These are phyloP conservation scores for Prosopocoilus inquinatus DNA, from an alignment of 2,888 invertebrate genomes.

Conservation along the genomic window DNA sequence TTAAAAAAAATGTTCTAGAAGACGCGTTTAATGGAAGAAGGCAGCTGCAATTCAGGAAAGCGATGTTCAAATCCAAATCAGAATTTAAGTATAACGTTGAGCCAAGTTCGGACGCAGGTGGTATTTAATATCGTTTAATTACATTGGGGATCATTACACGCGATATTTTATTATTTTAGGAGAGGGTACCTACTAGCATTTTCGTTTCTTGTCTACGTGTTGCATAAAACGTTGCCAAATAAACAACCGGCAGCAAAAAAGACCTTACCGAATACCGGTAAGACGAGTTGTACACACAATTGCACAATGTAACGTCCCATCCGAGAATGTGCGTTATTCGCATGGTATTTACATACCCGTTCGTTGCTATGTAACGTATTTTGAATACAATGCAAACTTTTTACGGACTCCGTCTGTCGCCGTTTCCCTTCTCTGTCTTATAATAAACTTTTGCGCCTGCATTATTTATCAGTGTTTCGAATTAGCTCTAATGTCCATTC, in stretches of 20 bases:
- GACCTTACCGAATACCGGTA: slow-evolving; percentile 29
- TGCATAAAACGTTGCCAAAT: slow-evolving; percentile 17
- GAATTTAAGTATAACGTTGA: slow-evolving; percentile 29
- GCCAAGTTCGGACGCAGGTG: slow-evolving; percentile 26
- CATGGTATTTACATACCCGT: slow-evolving; percentile 29
- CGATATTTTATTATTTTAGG: background rate
- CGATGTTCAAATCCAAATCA: slow-evolving; percentile 20
- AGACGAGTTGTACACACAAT: slow-evolving; percentile 30
- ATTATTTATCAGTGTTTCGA: slow-evolving; percentile 26
- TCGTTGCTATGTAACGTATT: slow-evolving; percentile 30
- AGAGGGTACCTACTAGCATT: slow-evolving; percentile 9
- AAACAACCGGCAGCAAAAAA: slow-evolving; percentile 6
- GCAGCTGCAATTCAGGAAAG: background rate
- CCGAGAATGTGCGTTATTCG: slow-evolving; percentile 29
- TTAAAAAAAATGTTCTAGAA: too few species aligned
- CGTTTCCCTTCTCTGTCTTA: background rate
- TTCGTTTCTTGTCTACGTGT: slow-evolving; percentile 15
- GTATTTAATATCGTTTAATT: slow-evolving; percentile 17
- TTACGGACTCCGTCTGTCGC: slow-evolving; percentile 6
- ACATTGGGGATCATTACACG: slow-evolving; percentile 7
- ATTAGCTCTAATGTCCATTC: slow-evolving; percentile 26
- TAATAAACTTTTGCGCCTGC: slow-evolving; percentile 19
- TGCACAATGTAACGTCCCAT: slow-evolving; percentile 29
- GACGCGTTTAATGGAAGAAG: background rate
- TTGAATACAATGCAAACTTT: slow-evolving; percentile 30